Percentiles rank a stretch among this genome's conserved stretches.
Conservation (phyloP, 1,140 invertebrate species). For the Drosophila leontia region DNA sequence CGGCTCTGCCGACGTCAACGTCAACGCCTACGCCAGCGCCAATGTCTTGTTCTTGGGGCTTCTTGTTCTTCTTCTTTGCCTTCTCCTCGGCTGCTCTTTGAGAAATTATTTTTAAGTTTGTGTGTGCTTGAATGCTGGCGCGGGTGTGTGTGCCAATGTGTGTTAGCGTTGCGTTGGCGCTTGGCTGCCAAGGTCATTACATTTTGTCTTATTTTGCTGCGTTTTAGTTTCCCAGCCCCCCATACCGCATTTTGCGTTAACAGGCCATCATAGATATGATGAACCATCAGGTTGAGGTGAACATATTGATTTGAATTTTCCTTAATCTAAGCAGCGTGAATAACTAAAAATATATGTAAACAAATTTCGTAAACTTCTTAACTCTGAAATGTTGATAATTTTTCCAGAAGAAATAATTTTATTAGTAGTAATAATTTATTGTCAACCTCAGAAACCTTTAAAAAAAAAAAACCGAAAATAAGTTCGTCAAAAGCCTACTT, state of each 20-base stretch:
- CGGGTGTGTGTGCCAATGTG: constrained; percentile 32
- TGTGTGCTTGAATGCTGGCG: constrained; percentile 48
- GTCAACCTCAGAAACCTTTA: not conserved
- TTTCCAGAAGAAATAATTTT: too few relatives aligned
- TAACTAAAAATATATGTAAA: too few relatives aligned
- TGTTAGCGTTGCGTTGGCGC: constrained; percentile 50
- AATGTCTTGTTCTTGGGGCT: constrained; percentile 55
- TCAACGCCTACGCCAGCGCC: constrained; percentile 59
- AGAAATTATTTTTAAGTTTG: constrained; percentile 82
- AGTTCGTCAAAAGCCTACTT: too few relatives aligned
- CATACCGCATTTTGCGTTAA: constrained; percentile 10
- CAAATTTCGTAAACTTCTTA: too few relatives aligned
- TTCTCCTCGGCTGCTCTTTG: constrained; percentile 55
- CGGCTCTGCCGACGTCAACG: constrained; percentile 6
- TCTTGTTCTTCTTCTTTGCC: constrained; percentile 42
- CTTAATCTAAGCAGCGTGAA: too few relatives aligned
- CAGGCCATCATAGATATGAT: constrained; percentile 4
- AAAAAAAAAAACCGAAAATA: not conserved
- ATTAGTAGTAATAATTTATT: too few relatives aligned
- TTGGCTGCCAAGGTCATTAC: constrained; percentile 73
- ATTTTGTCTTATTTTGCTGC: constrained; percentile 76
- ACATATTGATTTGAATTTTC: not conserved
- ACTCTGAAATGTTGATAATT: not conserved
- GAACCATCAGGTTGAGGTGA: not conserved
- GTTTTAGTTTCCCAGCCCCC: constrained; percentile 29